phyloP scores from a whole-genome alignment of 2,888 invertebrate species.

The Drosophila demipolita region DNA sequence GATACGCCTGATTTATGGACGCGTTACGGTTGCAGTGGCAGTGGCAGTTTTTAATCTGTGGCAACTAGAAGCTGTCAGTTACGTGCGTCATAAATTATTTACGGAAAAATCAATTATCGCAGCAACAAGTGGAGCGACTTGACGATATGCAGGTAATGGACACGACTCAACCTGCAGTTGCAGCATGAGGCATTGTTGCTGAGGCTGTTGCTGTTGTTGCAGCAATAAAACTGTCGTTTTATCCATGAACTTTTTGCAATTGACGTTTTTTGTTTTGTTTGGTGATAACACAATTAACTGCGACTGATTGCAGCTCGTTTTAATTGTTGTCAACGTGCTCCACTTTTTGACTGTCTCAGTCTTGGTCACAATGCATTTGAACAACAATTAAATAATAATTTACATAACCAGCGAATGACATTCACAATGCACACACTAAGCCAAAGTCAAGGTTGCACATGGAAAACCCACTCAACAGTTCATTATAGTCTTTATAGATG shows the following conservation, averaged over 20 bases:
- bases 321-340: conserved; percentile 55
- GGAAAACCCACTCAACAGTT: conserved; percentile 19
- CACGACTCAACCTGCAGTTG: conserved; percentile 13
- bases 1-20: conserved; percentile 71
- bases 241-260: conserved; percentile 73
- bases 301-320: conserved; percentile 42
- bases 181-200: conserved; percentile 35
- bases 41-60: conserved; percentile 72
- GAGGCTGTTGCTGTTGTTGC: conserved; percentile 12
- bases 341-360: conserved; percentile 27
- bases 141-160: conserved; percentile 8
- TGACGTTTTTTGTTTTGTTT: conserved; percentile 43
- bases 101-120: conserved; percentile 80
- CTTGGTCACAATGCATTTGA: conserved; percentile 28
- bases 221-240: conserved; percentile 44
- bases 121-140: conserved; percentile 48
- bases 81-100: conserved; percentile 80
- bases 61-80: conserved; percentile 66
- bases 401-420: conserved; percentile 49
- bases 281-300: conserved; percentile 63
- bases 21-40: conserved; percentile 49
- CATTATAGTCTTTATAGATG: background rate
- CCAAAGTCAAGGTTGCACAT: conserved; percentile 71
- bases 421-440: conserved; percentile 40
- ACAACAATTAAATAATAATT: conserved; percentile 23